Conservation (phyloP, 2,888 invertebrate genomes). For the Drosophila yooni region DNA sequence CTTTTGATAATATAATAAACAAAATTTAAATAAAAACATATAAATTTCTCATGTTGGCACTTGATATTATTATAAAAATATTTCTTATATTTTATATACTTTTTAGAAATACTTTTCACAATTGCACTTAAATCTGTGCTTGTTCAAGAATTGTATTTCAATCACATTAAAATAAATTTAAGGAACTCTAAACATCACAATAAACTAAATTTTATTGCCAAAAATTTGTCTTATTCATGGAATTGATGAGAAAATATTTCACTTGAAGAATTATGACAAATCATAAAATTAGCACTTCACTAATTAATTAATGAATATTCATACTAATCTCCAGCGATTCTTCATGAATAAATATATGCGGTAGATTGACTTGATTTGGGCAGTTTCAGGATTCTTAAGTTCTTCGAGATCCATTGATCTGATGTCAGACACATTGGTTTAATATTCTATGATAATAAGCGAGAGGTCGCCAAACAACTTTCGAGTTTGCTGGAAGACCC, state of each 20-base stretch:
- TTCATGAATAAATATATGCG: background rate
- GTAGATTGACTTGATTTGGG: background rate
- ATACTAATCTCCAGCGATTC: background rate
- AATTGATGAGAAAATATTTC: background rate
- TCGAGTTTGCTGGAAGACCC: too few species aligned
- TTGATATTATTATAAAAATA: background rate
- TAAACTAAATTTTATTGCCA: too few species aligned
- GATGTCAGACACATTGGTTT: too few species aligned
- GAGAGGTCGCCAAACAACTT: too few species aligned
- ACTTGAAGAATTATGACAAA: background rate
- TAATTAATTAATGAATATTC: background rate
- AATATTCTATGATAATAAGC: too few species aligned
- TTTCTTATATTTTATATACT: background rate
- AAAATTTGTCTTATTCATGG: background rate
- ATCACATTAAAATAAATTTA: background rate
- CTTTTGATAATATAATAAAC: too few species aligned
- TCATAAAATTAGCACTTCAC: background rate
- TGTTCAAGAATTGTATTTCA: background rate
- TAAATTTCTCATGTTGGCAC: too few species aligned
- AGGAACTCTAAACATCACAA: background rate
- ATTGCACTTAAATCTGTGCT: background rate
- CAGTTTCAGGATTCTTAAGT: background rate
- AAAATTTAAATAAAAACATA: too few species aligned
- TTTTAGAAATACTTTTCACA: too few species aligned
- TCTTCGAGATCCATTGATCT: background rate